Evolutionary conservation across 2,113 vertebrate genomes (phyloP), one percentile per base, ranked within the genome.

Genomic region (Columba janthina): DNA sequence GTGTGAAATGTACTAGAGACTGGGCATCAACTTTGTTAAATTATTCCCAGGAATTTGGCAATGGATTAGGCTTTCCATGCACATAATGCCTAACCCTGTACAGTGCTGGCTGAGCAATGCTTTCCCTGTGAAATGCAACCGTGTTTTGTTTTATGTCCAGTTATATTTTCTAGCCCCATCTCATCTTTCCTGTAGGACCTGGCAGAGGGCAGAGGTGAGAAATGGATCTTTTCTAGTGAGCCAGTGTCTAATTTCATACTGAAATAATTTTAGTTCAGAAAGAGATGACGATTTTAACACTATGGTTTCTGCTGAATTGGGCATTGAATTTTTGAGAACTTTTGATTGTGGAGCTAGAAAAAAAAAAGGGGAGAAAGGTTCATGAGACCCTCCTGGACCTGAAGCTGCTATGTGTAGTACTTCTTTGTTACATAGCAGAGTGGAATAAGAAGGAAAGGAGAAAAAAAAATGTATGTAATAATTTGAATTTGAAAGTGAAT

Each of bases 401-500:
- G 29, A 57, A 82, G 36, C 19, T 72, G 15, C 28, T 54, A 4
- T 7, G 2, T 56, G 18, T 29, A 51, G 13, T 50, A 22, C 13
- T 40, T 50, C 51, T 57, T 86, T 65, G 28, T 36, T 70, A 32
- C 22, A 38, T 19, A 62, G 22, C 21, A 38, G 50, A 75, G 58
- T 12, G 16, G 36, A 72, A 10, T 38, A 18, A 66, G 29, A 48
- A 81, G 34, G 70, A 69, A 73, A 88, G 54, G 19, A 22, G 22
- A 11, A 44, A 79, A 60, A 44, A 80, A 78, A 15, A 6, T 4
- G 7, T 60, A 58, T 26, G 42, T 32, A 79, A 53, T 53, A 51
- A 91, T 93, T 90, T 91, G 66, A 89, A 83, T 94, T 85, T 89
- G 61, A 94, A 96, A 89, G 89, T 66, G 50, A 80, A 64, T 85